Percentiles rank a stretch among this genome's conserved stretches.
These are phyloP conservation scores for Drosophila diplacantha DNA, from an alignment of 2,888 invertebrate genomes.

Conservation along the genomic window DNA sequence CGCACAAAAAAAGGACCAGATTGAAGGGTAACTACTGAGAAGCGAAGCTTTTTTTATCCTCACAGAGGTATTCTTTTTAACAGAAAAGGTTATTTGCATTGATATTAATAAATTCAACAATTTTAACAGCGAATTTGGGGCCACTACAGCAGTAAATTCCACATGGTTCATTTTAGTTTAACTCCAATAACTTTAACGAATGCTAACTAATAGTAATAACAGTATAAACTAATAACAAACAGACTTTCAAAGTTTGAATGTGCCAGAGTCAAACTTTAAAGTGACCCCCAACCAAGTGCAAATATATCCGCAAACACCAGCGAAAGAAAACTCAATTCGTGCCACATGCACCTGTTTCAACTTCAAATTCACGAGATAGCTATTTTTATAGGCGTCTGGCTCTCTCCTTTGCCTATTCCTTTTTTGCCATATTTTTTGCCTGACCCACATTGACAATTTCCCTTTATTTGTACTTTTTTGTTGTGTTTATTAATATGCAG, in stretches of 20 bases:
- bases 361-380: slow-evolving; percentile 52
- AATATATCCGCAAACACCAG: slow-evolving; percentile 1
- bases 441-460: slow-evolving; percentile 69
- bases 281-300: slow-evolving; percentile 32
- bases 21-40: background rate
- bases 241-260: slow-evolving; percentile 31
- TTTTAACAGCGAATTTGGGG: accelerated
- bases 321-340: slow-evolving; percentile 17
- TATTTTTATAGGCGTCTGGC: slow-evolving; percentile 53
- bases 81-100: background rate
- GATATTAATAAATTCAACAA: background rate
- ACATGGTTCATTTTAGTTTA: background rate
- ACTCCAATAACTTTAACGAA: background rate
- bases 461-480: background rate
- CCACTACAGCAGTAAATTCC: background rate
- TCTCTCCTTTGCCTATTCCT: slow-evolving; percentile 14
- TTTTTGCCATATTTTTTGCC: slow-evolving; percentile 51
- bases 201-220: background rate
- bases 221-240: no score
- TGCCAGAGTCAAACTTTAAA: slow-evolving; percentile 28
- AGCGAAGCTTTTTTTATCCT: background rate
- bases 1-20: background rate
- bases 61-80: background rate
- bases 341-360: slow-evolving; percentile 62
- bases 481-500: slow-evolving; percentile 59